phyloP scores from a whole-genome alignment of 2,113 vertebrate species.

The Silurus asotus region DNA sequence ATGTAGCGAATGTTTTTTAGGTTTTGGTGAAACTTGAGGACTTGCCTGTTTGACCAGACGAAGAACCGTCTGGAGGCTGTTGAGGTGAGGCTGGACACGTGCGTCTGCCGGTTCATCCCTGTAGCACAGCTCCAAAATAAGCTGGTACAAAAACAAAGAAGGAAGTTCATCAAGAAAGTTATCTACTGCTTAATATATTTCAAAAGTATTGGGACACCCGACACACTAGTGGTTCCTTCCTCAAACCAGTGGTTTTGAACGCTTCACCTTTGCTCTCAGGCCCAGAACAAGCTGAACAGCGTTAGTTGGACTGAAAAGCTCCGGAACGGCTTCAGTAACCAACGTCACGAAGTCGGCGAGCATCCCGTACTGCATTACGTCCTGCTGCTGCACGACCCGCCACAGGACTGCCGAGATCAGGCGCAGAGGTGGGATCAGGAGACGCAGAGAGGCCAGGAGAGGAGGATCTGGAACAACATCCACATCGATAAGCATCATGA shows the following conservation, averaged over 20 bases:
- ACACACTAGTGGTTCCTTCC: too few species aligned
- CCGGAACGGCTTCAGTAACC: constrained; percentile 59
- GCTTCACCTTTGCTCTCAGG: constrained; percentile 66
- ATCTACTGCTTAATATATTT: not conserved
- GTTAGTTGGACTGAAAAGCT: constrained; percentile 62
- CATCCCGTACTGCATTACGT: constrained; percentile 57
- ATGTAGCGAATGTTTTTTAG: too few species aligned
- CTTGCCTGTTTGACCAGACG: constrained; percentile 26
- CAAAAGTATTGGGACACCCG: not conserved
- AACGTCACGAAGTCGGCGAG: constrained; percentile 61
- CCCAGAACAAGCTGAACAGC: constrained; percentile 66
- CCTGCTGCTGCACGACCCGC: constrained; percentile 50
- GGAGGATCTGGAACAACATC: constrained; percentile 11
- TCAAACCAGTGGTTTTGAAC: too few species aligned
- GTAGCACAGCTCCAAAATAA: constrained; percentile 44
- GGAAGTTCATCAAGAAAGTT: not conserved
- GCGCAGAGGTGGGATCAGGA: constrained; percentile 52
- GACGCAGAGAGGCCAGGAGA: constrained; percentile 16
- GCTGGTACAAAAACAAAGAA: constrained; percentile 9
- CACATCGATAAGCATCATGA: not conserved
- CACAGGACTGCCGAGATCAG: constrained; percentile 59
- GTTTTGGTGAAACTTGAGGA: not conserved
- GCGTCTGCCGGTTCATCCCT: constrained; percentile 6
- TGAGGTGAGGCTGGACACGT: constrained; percentile 33
- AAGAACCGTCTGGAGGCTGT: constrained; percentile 32